A percentile compares a stretch with the other conserved stretches of the same genome.
Conservation (phyloP, 2,888 invertebrate genomes). For the Spisula subtruncata region DNA sequence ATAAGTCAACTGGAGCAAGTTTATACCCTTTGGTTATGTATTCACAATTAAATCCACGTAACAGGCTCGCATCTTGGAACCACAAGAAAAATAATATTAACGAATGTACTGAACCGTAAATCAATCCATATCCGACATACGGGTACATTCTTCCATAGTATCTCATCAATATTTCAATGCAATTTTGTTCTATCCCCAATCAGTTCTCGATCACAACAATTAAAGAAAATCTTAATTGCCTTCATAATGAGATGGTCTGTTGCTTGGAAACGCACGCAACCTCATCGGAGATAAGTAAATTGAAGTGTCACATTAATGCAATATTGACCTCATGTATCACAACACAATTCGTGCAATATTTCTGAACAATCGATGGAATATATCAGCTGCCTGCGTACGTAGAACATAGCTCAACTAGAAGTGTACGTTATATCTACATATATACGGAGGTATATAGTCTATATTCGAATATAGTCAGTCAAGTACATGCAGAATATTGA, state of each 20-base stretch:
- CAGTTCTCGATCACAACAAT: not conserved
- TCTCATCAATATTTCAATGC: constrained; percentile 18
- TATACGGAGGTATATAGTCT: not conserved
- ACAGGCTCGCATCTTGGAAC: not conserved
- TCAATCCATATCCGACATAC: constrained; percentile 1
- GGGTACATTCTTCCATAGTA: not conserved
- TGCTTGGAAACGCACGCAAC: constrained; percentile 21
- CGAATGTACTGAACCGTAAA: not conserved
- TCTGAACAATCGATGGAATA: not conserved
- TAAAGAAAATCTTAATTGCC: constrained; percentile 21
- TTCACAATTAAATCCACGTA: not conserved
- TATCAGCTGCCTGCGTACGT: not conserved
- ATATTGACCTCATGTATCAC: not conserved
- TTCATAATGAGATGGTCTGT: constrained; percentile 6
- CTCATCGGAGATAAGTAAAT: not conserved
- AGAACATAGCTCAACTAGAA: not conserved
- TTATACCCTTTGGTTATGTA: too few relatives aligned
- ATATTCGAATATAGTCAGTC: not conserved
- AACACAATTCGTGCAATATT: not conserved
- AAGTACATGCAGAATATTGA: not conserved
- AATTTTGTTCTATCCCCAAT: constrained; percentile 4
- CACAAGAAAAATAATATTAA: not conserved
- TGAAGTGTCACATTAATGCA: not conserved
- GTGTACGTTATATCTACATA: not conserved
- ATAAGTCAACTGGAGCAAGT: too few relatives aligned